Conservation (phyloP, 1,140 invertebrate species). For the Ceratosolen fusciceps region DNA sequence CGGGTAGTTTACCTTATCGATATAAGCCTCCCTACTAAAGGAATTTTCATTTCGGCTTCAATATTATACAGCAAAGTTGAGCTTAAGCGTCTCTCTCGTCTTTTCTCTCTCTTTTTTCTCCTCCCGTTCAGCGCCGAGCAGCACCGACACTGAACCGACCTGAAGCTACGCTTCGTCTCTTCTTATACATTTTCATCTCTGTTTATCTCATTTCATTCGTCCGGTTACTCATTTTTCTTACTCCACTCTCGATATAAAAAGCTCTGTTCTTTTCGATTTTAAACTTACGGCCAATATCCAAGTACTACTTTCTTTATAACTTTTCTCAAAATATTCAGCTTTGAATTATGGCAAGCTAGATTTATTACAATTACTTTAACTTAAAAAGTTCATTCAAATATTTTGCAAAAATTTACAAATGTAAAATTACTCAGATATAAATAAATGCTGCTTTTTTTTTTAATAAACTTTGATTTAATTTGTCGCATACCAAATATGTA, state of each 20-base stretch:
- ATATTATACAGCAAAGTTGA: slow-evolving; percentile 13
- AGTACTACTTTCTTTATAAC: background rate
- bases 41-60: slow-evolving; percentile 11
- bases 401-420: too few relatives aligned
- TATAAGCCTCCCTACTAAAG: background rate
- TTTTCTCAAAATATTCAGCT: background rate
- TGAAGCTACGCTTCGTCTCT: too few relatives aligned
- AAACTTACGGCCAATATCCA: background rate
- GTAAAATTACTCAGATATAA: too few relatives aligned
- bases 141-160: too few relatives aligned
- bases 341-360: background rate
- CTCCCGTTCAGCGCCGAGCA: too few relatives aligned
- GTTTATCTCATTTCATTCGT: background rate
- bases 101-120: background rate
- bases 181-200: too few relatives aligned
- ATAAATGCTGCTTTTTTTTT: too few relatives aligned
- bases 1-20: slow-evolving; percentile 14
- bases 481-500: too few relatives aligned
- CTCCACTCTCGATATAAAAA: background rate
- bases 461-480: too few relatives aligned
- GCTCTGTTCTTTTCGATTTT: background rate
- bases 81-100: background rate
- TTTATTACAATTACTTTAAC: background rate
- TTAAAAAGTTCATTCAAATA: too few relatives aligned
- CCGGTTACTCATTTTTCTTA: background rate